Evolutionary conservation across 1,140 invertebrate species (phyloP), one percentile per base, ranked within the genome.

Genomic region (Nasonia vitripennis): DNA sequence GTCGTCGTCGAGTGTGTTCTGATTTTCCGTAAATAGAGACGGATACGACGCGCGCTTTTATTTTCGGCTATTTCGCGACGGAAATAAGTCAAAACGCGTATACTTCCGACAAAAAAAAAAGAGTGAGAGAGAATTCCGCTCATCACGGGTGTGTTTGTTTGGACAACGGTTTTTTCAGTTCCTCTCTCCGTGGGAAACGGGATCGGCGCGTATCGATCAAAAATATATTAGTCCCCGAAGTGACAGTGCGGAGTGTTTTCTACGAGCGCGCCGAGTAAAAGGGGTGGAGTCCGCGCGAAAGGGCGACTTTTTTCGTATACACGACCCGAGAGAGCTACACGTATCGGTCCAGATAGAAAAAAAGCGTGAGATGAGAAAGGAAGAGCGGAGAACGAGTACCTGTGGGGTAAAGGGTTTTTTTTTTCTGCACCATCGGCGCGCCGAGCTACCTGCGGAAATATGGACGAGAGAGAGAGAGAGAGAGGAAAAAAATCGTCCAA

Each of bases 211-310:
- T 89, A 93, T 93, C 91, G 92, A 93, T 93, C 92, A 93, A 93
- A 93, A 93, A 93, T 93, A 93, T 93, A 93, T 93, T 93, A 93
- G 93, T 93, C 87, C 88, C 89, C 91, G 89, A 92, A 93, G 91
- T 93, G 92, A 93, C 92, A 93, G 90, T 90, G 91, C 91, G 90
- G 91, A 93, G 92, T 93, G 91, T 92, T 93, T 93, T 92, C 88
- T 89, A 51, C 45, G 23, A 48, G 71, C 87, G 91, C 86, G 70
- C 27, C 87, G 82, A 67, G 70, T 87, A 81, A 82, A 86, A 84
- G 87, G 89, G 87, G 84, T 85, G 81, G 85, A 86, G 71, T 51
- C 37, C n/a, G 31, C 48, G 67, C 27, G n/a, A 71, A 85, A 20
- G 51, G 78, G 51, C 41, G 34, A 78, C n/a, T 78, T 81, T 71